phyloP scores from a whole-genome alignment of 2,888 invertebrate species.

The Tetropium fuscum region DNA sequence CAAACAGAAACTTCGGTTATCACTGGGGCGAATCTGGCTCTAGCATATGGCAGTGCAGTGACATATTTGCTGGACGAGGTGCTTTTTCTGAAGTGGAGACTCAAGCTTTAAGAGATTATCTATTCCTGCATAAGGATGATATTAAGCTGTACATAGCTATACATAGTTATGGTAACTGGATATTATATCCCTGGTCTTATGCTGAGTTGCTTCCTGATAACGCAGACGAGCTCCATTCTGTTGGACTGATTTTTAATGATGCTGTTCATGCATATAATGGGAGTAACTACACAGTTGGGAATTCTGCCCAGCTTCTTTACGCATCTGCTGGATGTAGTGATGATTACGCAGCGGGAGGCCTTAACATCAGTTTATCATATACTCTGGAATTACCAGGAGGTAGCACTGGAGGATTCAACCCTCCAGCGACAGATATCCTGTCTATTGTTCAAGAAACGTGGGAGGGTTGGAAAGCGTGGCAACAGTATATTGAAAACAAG shows the following conservation, averaged over 20 bases:
- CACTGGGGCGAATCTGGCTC: conserved; percentile 72
- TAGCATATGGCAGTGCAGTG: conserved; percentile 61
- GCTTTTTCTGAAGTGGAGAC: conserved; percentile 71
- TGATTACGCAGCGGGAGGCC: conserved; percentile 73
- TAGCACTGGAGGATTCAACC: conserved; percentile 68
- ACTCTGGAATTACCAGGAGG: conserved; percentile 76
- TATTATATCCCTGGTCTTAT: conserved; percentile 77
- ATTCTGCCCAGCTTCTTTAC: conserved; percentile 65
- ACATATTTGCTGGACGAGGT: conserved; percentile 65
- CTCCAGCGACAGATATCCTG: conserved; percentile 69
- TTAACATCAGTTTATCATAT: conserved; percentile 70
- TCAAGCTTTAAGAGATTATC: conserved; percentile 70
- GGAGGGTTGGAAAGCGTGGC: conserved; percentile 69
- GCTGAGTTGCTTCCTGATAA: conserved; percentile 69
- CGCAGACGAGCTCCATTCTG: conserved; percentile 63
- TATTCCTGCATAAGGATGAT: conserved; percentile 66
- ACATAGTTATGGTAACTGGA: conserved; percentile 79
- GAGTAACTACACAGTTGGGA: conserved; percentile 68
- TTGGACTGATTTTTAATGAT: conserved; percentile 65
- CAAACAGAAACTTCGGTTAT: conserved; percentile 69
- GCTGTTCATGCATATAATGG: conserved; percentile 62
- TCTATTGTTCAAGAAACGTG: conserved; percentile 72
- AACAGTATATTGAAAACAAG: conserved; percentile 56
- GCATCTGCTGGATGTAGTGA: conserved; percentile 73
- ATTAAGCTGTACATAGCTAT: conserved; percentile 77